Conservation (phyloP, 2,113 vertebrate genomes). For the Embiotoca jacksoni region DNA sequence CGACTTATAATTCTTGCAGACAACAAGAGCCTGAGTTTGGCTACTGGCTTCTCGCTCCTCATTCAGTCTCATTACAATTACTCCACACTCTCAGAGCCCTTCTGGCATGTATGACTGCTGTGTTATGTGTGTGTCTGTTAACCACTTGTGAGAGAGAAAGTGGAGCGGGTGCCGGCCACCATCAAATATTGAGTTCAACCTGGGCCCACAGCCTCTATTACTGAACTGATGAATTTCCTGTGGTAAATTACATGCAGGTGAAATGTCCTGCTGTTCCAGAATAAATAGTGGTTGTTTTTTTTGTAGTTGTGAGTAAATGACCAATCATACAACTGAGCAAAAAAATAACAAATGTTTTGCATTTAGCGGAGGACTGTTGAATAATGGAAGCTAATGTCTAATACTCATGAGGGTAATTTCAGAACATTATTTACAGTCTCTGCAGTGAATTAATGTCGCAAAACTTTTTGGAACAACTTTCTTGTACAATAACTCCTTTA, state of each 20-base stretch:
- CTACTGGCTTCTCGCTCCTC: neutral
- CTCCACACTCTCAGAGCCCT: neutral
- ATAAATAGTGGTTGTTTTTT: neutral
- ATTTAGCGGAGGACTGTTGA: neutral
- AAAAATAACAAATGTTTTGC: slow-evolving; percentile 1
- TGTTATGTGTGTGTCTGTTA: slow-evolving; percentile 12
- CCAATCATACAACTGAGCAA: neutral
- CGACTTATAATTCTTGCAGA: slow-evolving; percentile 33
- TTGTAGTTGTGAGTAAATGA: neutral
- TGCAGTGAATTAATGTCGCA: neutral
- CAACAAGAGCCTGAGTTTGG: slow-evolving; percentile 9
- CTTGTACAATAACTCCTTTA: too few relatives aligned
- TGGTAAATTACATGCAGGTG: slow-evolving; percentile 33
- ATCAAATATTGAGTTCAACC: slow-evolving; percentile 45
- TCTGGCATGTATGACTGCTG: neutral
- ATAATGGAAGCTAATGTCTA: neutral
- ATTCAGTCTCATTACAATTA: slow-evolving; percentile 45
- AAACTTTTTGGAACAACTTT: too few relatives aligned
- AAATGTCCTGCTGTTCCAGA: slow-evolving; percentile 28
- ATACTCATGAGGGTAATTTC: neutral
- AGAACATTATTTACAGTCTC: neutral
- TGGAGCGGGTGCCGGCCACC: slow-evolving; percentile 16
- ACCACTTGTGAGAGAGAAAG: slow-evolving; percentile 1
- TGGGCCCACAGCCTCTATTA: neutral
- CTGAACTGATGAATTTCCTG: slow-evolving; percentile 35